Conservation (phyloP, 1,140 invertebrate species). For the Lepidurus couesii region DNA sequence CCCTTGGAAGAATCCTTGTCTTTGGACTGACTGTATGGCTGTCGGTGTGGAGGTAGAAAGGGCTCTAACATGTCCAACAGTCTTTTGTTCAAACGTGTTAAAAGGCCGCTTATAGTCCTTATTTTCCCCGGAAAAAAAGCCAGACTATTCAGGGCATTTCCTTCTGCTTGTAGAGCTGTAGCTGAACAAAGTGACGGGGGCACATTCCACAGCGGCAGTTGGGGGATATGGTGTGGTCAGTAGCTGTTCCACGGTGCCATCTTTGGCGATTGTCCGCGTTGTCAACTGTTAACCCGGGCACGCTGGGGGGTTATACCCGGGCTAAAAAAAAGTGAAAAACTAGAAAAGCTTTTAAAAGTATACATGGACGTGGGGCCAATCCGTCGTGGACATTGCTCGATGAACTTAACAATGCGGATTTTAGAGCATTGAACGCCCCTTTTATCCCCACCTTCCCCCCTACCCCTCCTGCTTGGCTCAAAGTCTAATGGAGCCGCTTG, state of each 20-base stretch:
- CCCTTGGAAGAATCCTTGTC: too few relatives aligned
- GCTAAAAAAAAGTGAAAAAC: background rate
- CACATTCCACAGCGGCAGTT: conserved; percentile 18
- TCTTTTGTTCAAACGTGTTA: conserved; percentile 6
- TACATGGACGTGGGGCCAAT: conserved; percentile 7
- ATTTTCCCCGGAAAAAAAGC: background rate
- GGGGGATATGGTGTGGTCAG: background rate
- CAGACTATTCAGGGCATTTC: conserved; percentile 3
- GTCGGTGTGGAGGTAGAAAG: background rate
- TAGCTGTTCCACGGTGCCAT: conserved; percentile 13
- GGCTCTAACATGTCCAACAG: conserved; percentile 1
- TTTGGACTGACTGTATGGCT: too few relatives aligned
- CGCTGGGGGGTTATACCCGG: background rate
- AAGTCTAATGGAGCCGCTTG: conserved; percentile 21
- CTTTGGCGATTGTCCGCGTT: conserved; percentile 5
- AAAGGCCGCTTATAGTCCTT: background rate
- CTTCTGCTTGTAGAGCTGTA: background rate
- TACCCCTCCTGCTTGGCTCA: background rate
- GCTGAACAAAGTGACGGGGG: background rate
- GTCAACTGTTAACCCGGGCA: background rate
- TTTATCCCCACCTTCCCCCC: background rate
- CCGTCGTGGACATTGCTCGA: background rate
- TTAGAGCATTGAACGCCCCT: background rate
- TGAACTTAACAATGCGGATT: conserved; percentile 4
- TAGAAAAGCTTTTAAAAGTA: too few relatives aligned